A percentile compares a stretch with the other conserved stretches of the same genome.
These are phyloP conservation scores for Adelges cooleyi DNA, from an alignment of 1,140 invertebrate genomes.

Conservation along the genomic window DNA sequence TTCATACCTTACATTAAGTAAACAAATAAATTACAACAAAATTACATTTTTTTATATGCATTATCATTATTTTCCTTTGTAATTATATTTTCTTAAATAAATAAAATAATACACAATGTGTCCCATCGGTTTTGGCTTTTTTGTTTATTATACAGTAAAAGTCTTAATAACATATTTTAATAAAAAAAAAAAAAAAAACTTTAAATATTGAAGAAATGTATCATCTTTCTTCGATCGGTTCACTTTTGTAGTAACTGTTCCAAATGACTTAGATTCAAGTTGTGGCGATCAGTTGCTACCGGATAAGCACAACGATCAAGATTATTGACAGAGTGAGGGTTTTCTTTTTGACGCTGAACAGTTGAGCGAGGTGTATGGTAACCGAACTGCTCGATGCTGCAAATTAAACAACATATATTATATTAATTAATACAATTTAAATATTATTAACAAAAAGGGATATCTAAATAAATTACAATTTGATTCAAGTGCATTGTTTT, in stretches of 20 bases:
- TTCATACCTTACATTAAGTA: too few relatives aligned
- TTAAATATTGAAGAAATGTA: background rate
- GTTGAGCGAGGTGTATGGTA: background rate
- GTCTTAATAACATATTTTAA: background rate
- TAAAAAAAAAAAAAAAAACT: background rate
- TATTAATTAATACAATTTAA: too few relatives aligned
- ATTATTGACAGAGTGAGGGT: background rate
- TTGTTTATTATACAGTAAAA: background rate
- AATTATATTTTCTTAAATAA: too few relatives aligned
- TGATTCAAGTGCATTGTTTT: too few relatives aligned
- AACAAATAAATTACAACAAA: too few relatives aligned
- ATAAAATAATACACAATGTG: background rate
- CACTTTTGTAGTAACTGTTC: background rate
- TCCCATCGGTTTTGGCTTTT: too few relatives aligned
- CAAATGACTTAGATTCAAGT: background rate
- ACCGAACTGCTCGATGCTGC: constrained; percentile 10
- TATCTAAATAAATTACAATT: too few relatives aligned
- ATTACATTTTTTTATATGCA: too few relatives aligned
- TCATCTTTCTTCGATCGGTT: constrained; percentile 2
- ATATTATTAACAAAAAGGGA: too few relatives aligned
- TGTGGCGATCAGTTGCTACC: constrained; percentile 9
- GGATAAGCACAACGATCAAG: background rate
- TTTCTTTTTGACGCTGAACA: background rate
- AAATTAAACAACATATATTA: background rate
- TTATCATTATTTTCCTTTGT: too few relatives aligned